Evolutionary conservation across 1,140 invertebrate genomes (phyloP), one percentile per base, ranked within the genome.

Genomic region (Orchesella cincta): DNA sequence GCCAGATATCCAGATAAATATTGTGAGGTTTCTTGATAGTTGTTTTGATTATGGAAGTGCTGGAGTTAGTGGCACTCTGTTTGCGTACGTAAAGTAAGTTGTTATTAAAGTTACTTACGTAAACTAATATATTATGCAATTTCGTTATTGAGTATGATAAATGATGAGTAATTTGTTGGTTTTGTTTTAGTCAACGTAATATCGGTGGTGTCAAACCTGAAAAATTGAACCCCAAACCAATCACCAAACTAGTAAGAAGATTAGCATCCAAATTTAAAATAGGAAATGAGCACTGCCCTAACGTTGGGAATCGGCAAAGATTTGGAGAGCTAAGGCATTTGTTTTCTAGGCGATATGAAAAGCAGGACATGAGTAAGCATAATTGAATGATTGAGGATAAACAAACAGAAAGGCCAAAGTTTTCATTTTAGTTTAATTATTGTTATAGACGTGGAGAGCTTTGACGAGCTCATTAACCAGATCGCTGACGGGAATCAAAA

Each of bases 381-480:
- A 85, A 62, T 39, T 54, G 31, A 78, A 62, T 74, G n/a, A n/a
- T n/a, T n/a, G n/a, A n/a, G n/a, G n/a, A n/a, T n/a, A 52, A 36
- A 64, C 16, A 28, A 57, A 34, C 31, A 51, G 36, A 54, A 71
- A 67, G n/a, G 73, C 39, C 3, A 34, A 51, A 73, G 62, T 78
- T 39, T 57, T 62, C 72, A 31, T 80, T 0, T 31, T 20, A 70
- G n/a, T n/a, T n/a, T n/a, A n/a, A n/a, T n/a, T n/a, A n/a, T n/a
- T n/a, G n/a, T n/a, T n/a, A n/a, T 71, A 90, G 89, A 87, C 80
- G 83, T 83, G 29, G 87, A 88, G 79, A 89, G 90, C 80, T 92
- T 89, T 86, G 87, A 88, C 78, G 91, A 93, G 86, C 89, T 92
- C 86, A 88, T 89, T 0, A 88, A 88, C 82, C 90, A 92, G 84